Evolutionary conservation across 2,797 vertebrate genomes (phyloP), one percentile per base, ranked within the genome.

Genomic region (Sebastes itinus): DNA sequence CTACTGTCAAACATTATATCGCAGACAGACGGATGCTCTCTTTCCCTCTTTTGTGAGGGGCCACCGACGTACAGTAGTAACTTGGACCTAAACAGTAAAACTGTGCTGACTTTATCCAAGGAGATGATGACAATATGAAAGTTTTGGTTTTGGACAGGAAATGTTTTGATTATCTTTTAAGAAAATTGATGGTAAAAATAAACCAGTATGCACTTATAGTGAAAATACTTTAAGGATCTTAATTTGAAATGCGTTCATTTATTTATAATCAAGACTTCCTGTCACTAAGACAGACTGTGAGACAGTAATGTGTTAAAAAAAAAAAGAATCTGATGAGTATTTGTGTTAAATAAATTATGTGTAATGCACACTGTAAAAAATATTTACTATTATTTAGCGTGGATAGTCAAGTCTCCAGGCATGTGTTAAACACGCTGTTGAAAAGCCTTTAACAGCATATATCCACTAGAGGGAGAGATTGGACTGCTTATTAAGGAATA

Each of bases 381-480:
- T 23, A 3, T 22, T 62, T 7, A 56, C 8, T 20, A 4, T 75
- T 16, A 61, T 69, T 73, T 8, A n/a, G 2, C 20, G 6, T 13
- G 49, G 23, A 54, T 8, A 18, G 5, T 7, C 4, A 62, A 12
- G 2, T 30, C n/a, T 62, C 1, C 35, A 49, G 18, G 35, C 4
- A 6, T 46, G 28, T 38, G 10, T 27, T 33, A 1, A 77, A 35
- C 12, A 13, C 13, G 23, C 3, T 38, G 13, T 46, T 68, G 25
- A 68, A 77, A 67, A 54, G 18, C 7, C 25, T 78, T 72, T 87
- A 49, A 58, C 77, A 85, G 22, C 20, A 74, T 59, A 58, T 35
- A 61, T 80, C 92, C 92, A 94, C 92, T 89, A 94, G 93, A 93
- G 90, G 92, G 91, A 75, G 88, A 77, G 22, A 88, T 77, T 78